Base-by-base conservation (phyloP, 2,888 invertebrate species). In the Nasonia oneida region DNA sequence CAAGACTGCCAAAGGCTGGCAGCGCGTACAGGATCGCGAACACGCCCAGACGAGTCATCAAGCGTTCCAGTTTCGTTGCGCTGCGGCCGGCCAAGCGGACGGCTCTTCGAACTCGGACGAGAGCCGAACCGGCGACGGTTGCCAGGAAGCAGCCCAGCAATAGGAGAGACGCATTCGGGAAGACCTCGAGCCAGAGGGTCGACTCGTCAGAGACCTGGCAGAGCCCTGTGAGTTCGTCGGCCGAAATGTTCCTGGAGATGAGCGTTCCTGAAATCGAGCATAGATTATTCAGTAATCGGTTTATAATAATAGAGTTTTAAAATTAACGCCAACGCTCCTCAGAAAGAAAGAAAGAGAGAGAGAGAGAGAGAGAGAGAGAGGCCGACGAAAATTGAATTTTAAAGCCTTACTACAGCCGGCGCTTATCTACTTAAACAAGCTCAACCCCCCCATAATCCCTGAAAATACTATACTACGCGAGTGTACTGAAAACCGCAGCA, bases 221-320 rank as follows among this genome's bases (percentile, higher is more conserved):
- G 83, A 97, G 95, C 2, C 98, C 98, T 0, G 97, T 97, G 87
- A 97, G 93, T 91, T 97, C 97, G 89, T 96, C 96, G 1, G 96
- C 97, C 29, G 96, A 96, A 6, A 98, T 96, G 89, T 96, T 95
- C 50, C 97, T 95, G 90, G 97, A 95, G 53, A 97, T 96, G 61
- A 98, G 93, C 29, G 97, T 96, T 5, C 91, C 92, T 91, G 87
- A 0, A 87, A 88, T 57, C 18, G 83, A 23, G 77, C 61, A 18
- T 50, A 0, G 4, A 8, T 70, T 70, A 64, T 53, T 37, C 33
- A 33, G 53, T 53, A 14, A 12, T 33, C 29, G 29, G 15, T 76
- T 29, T 29, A 29, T 37, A 29, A 37, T 73, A 10, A 37, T 12
- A 14, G 8, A 47, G 1, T 47, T 47, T 47, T 47, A 47, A 47